Conservation (phyloP, 1,140 invertebrate genomes). For the Hirudo medicinalis region DNA sequence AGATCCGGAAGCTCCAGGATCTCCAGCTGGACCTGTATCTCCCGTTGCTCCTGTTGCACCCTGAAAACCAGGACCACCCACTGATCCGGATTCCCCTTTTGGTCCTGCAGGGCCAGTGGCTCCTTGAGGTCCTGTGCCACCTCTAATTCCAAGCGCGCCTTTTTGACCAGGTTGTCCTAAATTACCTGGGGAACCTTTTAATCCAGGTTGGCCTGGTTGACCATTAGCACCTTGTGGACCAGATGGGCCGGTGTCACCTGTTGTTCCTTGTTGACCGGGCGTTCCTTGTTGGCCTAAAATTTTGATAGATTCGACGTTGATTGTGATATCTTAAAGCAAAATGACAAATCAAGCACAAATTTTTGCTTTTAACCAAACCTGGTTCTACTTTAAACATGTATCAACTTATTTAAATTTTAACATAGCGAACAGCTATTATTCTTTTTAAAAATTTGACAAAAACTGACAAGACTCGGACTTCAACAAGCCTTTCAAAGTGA, state of each 20-base stretch:
- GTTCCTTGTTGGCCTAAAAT: slow-evolving; percentile 1
- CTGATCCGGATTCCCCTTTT: slow-evolving; percentile 25
- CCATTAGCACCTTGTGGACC: not conserved
- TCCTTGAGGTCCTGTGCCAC: slow-evolving; percentile 44
- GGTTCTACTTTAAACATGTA: not conserved
- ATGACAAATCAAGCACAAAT: not conserved
- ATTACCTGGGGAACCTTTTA: not conserved
- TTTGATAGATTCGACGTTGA: not conserved
- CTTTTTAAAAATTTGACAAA: too few relatives aligned
- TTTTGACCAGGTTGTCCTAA: slow-evolving; percentile 7
- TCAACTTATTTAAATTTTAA: too few relatives aligned
- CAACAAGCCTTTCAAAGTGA: too few relatives aligned
- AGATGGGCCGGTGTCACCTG: not conserved
- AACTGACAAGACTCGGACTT: too few relatives aligned
- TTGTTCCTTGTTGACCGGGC: slow-evolving; percentile 6
- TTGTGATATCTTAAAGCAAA: not conserved
- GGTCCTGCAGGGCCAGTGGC: slow-evolving; percentile 45
- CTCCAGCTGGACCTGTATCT: slow-evolving; percentile 11
- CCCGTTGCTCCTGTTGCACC: slow-evolving; percentile 18
- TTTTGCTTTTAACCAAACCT: not conserved
- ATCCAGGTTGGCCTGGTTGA: slow-evolving; percentile 3
- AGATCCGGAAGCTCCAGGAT: slow-evolving; percentile 4
- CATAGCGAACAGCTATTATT: too few relatives aligned
- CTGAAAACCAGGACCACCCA: slow-evolving; percentile 20
- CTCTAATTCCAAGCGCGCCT: slow-evolving; percentile 41